phyloP scores from a whole-genome alignment of 2,113 vertebrate species.

The Litocranius walleri region DNA sequence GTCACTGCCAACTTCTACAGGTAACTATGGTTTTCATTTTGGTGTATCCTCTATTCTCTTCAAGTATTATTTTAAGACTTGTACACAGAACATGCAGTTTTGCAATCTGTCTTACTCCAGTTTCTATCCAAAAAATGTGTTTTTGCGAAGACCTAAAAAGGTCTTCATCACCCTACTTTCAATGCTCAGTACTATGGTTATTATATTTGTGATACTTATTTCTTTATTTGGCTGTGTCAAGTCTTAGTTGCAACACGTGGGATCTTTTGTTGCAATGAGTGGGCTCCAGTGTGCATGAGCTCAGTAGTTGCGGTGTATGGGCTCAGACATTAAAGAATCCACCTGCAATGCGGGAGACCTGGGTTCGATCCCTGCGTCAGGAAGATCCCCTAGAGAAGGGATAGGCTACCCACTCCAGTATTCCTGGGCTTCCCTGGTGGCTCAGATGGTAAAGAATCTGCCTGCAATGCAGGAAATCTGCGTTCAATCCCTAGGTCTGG shows the following conservation, averaged over 20 bases:
- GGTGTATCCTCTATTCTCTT: neutral
- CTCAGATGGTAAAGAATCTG: neutral
- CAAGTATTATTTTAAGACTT: neutral
- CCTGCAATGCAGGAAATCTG: neutral
- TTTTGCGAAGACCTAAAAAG: neutral
- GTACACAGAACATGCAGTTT: neutral
- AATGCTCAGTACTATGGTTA: neutral
- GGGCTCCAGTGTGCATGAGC: neutral
- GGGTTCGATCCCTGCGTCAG: accelerated
- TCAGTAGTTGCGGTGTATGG: neutral
- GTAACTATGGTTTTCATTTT: neutral
- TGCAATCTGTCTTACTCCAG: neutral
- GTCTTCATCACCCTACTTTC: neutral
- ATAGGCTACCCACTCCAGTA: neutral
- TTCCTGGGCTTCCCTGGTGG: neutral
- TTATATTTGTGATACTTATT: neutral
- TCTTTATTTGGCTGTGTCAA: neutral
- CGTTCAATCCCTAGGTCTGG: neutral
- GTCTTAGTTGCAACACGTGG: neutral
- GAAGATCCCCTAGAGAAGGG: neutral
- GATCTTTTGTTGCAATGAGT: neutral
- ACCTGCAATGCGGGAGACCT: neutral
- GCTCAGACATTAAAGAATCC: neutral
- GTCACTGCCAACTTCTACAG: neutral
- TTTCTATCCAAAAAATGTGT: neutral